Evolutionary conservation across 1,140 invertebrate genomes (phyloP).

Genomic region (Marisa cornuarietis): DNA sequence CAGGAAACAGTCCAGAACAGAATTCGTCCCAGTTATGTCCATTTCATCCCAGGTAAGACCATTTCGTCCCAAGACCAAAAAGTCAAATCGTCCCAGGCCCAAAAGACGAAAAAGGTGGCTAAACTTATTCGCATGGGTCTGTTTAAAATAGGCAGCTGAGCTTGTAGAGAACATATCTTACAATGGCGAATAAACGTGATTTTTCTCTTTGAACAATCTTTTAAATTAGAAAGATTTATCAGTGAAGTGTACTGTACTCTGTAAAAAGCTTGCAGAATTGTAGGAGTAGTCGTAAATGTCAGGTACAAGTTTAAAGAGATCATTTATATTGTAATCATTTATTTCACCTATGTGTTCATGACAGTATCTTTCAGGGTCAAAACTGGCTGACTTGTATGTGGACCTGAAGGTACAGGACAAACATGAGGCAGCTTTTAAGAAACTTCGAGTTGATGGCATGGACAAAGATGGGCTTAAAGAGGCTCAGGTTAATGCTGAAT

Average conservation of each 20-base stretch:
- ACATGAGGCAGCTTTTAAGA: constrained; percentile 86
- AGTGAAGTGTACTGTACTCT: constrained; percentile 5
- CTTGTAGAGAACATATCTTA: too few species aligned
- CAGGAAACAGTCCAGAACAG: too few species aligned
- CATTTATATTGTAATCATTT: too few species aligned
- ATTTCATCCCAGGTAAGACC: too few species aligned
- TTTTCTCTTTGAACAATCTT: neutral
- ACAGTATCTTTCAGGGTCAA: constrained; percentile 83
- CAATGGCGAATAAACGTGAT: neutral
- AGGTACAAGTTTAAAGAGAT: too few species aligned
- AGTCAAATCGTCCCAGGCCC: too few species aligned
- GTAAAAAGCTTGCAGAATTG: neutral
- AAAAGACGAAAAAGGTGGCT: too few species aligned
- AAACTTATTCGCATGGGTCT: too few species aligned
- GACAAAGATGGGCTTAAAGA: constrained; percentile 89
- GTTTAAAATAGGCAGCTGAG: neutral
- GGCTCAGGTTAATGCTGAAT: constrained; percentile 80
- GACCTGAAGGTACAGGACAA: constrained; percentile 93
- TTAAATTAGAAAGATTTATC: neutral
- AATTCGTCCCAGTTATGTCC: too few species aligned
- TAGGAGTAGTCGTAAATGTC: neutral
- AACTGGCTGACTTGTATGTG: constrained; percentile 85
- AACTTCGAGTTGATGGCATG: constrained; percentile 80
- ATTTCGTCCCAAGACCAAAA: too few species aligned
- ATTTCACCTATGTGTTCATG: constrained; percentile 25